Conservation (phyloP, 2,888 invertebrate species). For the Hypolimnas misippus region DNA sequence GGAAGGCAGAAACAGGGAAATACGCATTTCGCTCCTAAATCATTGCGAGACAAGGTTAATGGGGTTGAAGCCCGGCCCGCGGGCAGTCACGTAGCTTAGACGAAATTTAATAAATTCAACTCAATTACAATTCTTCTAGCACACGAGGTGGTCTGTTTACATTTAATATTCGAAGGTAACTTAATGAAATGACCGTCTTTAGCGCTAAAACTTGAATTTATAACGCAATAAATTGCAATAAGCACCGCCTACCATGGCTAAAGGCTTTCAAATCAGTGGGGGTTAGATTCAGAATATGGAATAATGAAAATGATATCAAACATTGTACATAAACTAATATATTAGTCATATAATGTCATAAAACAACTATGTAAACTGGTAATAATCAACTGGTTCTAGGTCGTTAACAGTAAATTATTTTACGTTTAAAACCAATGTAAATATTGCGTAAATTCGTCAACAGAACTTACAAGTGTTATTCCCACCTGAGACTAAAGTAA, state of each 20-base stretch:
- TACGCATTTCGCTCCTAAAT: slow-evolving; percentile 76
- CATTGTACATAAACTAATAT: not conserved
- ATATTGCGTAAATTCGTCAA: no score
- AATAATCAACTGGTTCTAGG: not conserved
- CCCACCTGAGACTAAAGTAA: no score
- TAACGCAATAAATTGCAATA: slow-evolving; percentile 36
- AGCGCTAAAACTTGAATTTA: slow-evolving; percentile 35
- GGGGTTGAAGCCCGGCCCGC: slow-evolving; percentile 70
- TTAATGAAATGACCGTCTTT: slow-evolving; percentile 35
- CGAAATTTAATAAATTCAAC: slow-evolving; percentile 74
- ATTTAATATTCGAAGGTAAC: slow-evolving; percentile 44
- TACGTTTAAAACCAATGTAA: no score
- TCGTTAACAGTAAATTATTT: no score
- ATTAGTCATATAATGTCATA: not conserved
- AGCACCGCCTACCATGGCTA: slow-evolving; percentile 28
- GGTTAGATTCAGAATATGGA: slow-evolving; percentile 18
- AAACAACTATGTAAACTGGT: not conserved
- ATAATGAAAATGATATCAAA: slow-evolving; percentile 14
- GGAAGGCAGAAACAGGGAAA: slow-evolving; percentile 64
- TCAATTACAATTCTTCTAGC: slow-evolving; percentile 63
- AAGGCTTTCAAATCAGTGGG: slow-evolving; percentile 38
- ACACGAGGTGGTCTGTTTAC: slow-evolving; percentile 48
- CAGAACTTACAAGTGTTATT: no score
- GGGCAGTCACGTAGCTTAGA: slow-evolving; percentile 70
- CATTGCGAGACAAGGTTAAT: slow-evolving; percentile 81